Base-by-base conservation (phyloP, 2,888 invertebrate genomes). In the Tetramorium bicarinatum region DNA sequence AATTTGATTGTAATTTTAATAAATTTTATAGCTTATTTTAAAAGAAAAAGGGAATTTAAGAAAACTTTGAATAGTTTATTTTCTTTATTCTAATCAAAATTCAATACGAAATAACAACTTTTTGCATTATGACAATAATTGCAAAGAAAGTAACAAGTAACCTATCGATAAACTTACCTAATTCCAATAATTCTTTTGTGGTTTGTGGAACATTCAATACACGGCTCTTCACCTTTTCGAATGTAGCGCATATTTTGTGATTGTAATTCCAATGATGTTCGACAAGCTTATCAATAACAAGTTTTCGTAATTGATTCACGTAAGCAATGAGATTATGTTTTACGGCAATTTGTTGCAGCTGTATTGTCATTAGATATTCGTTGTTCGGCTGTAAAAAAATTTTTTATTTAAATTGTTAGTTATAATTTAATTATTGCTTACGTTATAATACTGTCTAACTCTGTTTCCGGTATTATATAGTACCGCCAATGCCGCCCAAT, bases 121-220 rank as follows among this genome's bases (percentile, higher is more conserved):
- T 41, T n/a, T 62, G 2, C 13, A n/a, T 7, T 9, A 34, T 44
- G 8, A 18, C 4, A 67, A 29, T 66, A 66, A 34, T 29, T 34
- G 18, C 18, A 15, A 11, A 3, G 4, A 47, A 47, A 29, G 18
- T 3, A 56, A 11, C 7, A 25, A 56, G 4, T 29, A 7, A 56
- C 3, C 13, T n/a, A 13, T 18, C 13, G 38, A 13, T 41, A 54
- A 34, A 9, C 82, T 83, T 84, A 94, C 94, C 94, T 61, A 93
- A 87, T 87, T 97, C 97, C 89, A 99, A 96, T 47, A 99, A 95
- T 91, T 98, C 98, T 90, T 97, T 97, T 0, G 98, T 98, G 56
- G 97, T 97, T 87, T 96, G 96, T 0, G 99, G 98, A 88, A 97
- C 96, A 90, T 96, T 96, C 15, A 97, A 93, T 0, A 98, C 98